Evolutionary conservation across 1,140 invertebrate species (phyloP), one percentile per base, ranked within the genome.

Genomic region (Hyles vespertilio): DNA sequence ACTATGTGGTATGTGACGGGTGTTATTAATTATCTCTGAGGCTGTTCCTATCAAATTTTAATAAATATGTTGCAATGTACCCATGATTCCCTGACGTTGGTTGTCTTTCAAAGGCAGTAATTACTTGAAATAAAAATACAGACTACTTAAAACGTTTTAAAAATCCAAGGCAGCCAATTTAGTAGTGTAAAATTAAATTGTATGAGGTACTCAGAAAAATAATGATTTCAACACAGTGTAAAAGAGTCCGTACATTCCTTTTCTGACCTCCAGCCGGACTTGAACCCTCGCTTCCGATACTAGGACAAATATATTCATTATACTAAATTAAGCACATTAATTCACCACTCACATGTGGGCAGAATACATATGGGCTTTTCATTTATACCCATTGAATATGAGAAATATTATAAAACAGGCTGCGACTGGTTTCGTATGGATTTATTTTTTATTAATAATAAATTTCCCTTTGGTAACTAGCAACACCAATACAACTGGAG

Each of bases 261-360:
- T 47, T 22, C 34, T 33, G 53, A 58, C 57, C 56, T 56, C 52
- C 8, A 46, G 11, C 54, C 5, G 10, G 44, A 48, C 22, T 59
- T 57, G 59, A 63, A 56, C 64, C 61, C 57, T 11, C 66, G 60
- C 65, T 69, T 69, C 66, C 62, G 66, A 65, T 59, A 36, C 50
- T 40, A 47, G 52, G 51, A 64, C 61, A 67, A 67, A 63, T 58
- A 64, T 63, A 51, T 63, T 60, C 50, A 67, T 67, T 64, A 70
- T 51, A 60, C 54, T 45, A 59, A 64, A 70, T 70, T 64, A 67
- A 61, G 56, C 61, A 61, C 61, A 70, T 70, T 70, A 63, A 61
- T 67, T 67, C 36, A 40, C 4, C 36, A 8, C 36, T 40, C 36
- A 40, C 5, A 2, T 40, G 36, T 40, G 36, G 36, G 36, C 36